Percentiles rank a stretch among this genome's conserved stretches.
Evolutionary conservation across 2,797 vertebrate genomes (phyloP).

Genomic region (Syngnathus rostellatus): DNA sequence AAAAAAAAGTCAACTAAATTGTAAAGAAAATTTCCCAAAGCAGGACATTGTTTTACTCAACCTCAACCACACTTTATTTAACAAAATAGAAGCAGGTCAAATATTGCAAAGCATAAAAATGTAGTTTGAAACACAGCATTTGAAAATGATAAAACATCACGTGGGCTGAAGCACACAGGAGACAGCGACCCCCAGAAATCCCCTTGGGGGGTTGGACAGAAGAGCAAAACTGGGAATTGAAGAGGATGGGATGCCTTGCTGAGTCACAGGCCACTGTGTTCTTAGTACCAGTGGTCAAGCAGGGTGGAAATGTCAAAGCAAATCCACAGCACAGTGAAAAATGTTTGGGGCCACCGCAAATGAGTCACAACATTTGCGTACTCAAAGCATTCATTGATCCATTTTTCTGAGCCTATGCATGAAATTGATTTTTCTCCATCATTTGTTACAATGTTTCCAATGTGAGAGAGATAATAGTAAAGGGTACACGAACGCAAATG

Average conservation of each 20-base stretch:
- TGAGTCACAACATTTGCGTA: not conserved
- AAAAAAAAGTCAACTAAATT: slow-evolving; percentile 4
- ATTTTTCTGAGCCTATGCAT: not conserved
- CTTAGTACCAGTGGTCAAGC: slow-evolving; percentile 50
- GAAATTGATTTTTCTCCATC: not conserved
- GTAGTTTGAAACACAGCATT: slow-evolving; percentile 69
- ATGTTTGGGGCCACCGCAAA: not conserved
- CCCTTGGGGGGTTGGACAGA: not conserved
- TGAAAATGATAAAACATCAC: slow-evolving; percentile 62
- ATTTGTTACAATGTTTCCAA: not conserved
- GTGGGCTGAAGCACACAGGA: slow-evolving; percentile 62
- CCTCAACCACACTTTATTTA: slow-evolving; percentile 77
- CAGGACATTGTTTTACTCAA: slow-evolving; percentile 56
- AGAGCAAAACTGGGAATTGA: slow-evolving; percentile 14
- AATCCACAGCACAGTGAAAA: slow-evolving; percentile 3
- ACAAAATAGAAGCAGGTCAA: slow-evolving; percentile 78
- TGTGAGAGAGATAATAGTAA: not conserved
- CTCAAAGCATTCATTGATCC: not conserved
- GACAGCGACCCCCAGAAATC: not conserved
- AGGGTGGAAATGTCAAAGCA: slow-evolving; percentile 8
- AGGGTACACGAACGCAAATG: slow-evolving; percentile 1
- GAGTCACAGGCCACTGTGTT: slow-evolving; percentile 42
- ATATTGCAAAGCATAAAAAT: slow-evolving; percentile 75
- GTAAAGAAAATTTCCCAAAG: slow-evolving; percentile 26
- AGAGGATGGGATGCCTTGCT: slow-evolving; percentile 9